Evolutionary conservation across 2,113 vertebrate species (phyloP).

Genomic region (Symphodus melops): DNA sequence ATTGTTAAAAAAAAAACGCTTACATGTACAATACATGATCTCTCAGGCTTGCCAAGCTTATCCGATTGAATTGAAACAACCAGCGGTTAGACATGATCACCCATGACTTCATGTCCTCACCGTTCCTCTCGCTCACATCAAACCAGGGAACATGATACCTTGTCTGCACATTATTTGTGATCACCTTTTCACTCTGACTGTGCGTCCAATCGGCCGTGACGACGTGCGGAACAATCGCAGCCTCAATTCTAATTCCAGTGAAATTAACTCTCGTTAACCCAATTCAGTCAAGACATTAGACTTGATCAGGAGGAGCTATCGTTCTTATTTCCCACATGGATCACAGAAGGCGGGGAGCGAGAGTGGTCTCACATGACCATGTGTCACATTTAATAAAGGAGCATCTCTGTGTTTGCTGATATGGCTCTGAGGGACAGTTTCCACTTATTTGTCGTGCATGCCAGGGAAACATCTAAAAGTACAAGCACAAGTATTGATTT

Average conservation of each 20-base stretch:
- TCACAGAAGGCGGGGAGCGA: not conserved
- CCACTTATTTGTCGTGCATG: not conserved
- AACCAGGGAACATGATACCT: not conserved
- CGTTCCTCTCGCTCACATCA: not conserved
- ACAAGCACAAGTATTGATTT: not conserved
- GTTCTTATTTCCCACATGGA: conserved; percentile 10
- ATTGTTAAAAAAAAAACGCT: conserved; percentile 34
- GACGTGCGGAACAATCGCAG: not conserved
- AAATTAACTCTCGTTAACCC: conserved; percentile 31
- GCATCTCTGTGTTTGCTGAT: conserved; percentile 4
- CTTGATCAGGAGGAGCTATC: conserved; percentile 6
- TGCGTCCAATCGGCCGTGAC: not conserved
- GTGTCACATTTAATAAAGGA: not conserved
- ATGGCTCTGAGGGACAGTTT: not conserved
- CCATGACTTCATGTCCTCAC: not conserved
- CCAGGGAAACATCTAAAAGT: not conserved
- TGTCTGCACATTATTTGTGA: not conserved
- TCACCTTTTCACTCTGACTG: too few relatives aligned
- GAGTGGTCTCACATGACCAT: not conserved
- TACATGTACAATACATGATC: conserved; percentile 1
- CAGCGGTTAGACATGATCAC: not conserved
- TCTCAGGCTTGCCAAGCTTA: not conserved
- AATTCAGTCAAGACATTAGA: conserved; percentile 16
- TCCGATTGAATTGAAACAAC: not conserved
- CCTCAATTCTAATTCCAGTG: conserved; percentile 21